These are phyloP conservation scores for Heptranchias perlo DNA, from an alignment of 2,113 vertebrate species.

Conservation along the genomic window DNA sequence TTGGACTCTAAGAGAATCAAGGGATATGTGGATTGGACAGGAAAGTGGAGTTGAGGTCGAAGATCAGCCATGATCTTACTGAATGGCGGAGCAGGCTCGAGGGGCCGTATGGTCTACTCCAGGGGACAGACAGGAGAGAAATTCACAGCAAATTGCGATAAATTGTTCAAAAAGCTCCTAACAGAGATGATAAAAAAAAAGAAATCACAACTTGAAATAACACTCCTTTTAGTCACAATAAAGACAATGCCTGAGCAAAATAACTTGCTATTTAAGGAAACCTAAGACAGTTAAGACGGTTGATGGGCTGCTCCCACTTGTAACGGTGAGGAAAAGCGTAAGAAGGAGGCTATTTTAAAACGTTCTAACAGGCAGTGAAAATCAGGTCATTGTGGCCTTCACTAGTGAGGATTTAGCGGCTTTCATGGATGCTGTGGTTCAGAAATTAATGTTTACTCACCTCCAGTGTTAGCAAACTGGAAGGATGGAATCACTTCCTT, in stretches of 20 bases:
- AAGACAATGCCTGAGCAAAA: background rate
- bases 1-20: no score
- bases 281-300: background rate
- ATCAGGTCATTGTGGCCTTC: background rate
- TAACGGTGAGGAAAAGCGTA: background rate
- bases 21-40: no score
- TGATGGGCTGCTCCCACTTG: background rate
- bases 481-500: slow-evolving; percentile 59
- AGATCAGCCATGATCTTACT: no score
- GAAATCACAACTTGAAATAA: background rate
- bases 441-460: slow-evolving; percentile 60
- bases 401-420: background rate
- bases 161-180: background rate
- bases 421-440: background rate
- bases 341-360: background rate
- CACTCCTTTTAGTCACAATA: background rate
- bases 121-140: background rate
- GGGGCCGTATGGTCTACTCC: no score
- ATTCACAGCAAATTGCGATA: background rate
- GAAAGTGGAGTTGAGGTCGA: no score
- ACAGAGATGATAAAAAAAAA: background rate
- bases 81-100: no score
- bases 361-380: background rate
- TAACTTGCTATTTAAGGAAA: background rate
- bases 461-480: slow-evolving; percentile 51